Conservation (phyloP, 2,888 invertebrate genomes). For the Chironomus tentans region DNA sequence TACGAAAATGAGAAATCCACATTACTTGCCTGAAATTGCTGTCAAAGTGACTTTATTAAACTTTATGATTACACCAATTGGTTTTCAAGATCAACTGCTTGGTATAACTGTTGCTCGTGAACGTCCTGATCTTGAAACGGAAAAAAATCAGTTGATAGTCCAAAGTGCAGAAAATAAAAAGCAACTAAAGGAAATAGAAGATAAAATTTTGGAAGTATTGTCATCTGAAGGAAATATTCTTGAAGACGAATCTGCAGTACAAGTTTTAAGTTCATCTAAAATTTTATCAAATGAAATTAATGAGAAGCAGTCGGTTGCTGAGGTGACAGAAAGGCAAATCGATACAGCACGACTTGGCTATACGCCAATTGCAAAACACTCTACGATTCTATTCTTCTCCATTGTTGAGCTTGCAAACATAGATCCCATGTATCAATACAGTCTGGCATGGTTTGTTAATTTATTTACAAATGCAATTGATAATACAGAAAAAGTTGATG, state of each 20-base stretch:
- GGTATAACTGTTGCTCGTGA: conserved; percentile 88
- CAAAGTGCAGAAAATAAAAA: conserved; percentile 77
- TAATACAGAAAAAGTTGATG: conserved; percentile 75
- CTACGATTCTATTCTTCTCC: conserved; percentile 84
- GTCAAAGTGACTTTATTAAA: conserved; percentile 85
- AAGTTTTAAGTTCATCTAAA: conserved; percentile 82
- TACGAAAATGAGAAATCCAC: conserved; percentile 86
- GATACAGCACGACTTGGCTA: conserved; percentile 77
- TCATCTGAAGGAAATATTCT: conserved; percentile 62
- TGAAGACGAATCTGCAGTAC: conserved; percentile 87
- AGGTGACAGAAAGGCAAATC: conserved; percentile 82
- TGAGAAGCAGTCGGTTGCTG: conserved; percentile 81
- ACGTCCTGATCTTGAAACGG: conserved; percentile 82
- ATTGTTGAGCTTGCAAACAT: conserved; percentile 81
- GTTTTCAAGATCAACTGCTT: conserved; percentile 80
- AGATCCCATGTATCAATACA: conserved; percentile 97
- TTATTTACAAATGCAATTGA: conserved; percentile 79
- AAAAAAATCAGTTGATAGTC: conserved; percentile 77
- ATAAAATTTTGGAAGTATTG: conserved; percentile 74
- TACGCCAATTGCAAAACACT: conserved; percentile 81
- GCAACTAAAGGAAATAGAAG: conserved; percentile 78
- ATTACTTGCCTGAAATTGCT: conserved; percentile 87
- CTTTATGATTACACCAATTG: conserved; percentile 85
- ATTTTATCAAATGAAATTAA: conserved; percentile 82
- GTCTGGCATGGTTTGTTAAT: conserved; percentile 86